Evolutionary conservation across 2,888 invertebrate species (phyloP).

Genomic region (Drosophila crucigera): DNA sequence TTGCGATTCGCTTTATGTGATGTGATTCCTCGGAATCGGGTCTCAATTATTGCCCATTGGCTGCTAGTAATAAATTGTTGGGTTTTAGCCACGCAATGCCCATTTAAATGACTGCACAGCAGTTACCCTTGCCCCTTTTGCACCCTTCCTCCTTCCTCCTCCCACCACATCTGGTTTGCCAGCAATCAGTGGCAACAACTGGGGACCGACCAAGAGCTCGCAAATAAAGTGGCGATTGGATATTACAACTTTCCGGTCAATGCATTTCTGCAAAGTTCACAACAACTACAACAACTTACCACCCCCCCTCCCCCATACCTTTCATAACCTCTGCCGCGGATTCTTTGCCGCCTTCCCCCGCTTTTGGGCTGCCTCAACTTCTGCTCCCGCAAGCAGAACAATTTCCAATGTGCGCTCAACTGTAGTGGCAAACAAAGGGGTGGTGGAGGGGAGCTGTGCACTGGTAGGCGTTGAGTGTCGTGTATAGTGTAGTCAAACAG

Average conservation of each 20-base stretch:
- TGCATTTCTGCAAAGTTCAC: constrained; percentile 80
- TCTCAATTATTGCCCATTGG: constrained; percentile 59
- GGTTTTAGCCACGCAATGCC: constrained; percentile 68
- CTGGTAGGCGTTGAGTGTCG: constrained; percentile 47
- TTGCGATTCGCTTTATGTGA: constrained; percentile 27
- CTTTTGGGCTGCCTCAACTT: constrained; percentile 37
- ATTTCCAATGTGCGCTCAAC: constrained; percentile 78
- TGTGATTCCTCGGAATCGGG: constrained; percentile 20
- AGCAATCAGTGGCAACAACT: constrained; percentile 40
- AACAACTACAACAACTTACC: constrained; percentile 39
- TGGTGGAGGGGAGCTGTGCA: constrained; percentile 2
- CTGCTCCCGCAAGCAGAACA: constrained; percentile 77
- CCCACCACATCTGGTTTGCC: constrained; percentile 5
- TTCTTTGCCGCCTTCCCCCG: background rate
- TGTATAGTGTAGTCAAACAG: constrained; percentile 59
- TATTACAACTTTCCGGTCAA: constrained; percentile 81
- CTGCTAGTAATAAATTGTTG: constrained; percentile 59
- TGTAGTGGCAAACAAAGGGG: constrained; percentile 62
- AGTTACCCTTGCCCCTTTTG: background rate
- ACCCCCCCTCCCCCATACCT: background rate
- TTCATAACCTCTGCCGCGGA: background rate
- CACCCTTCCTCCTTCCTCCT: background rate
- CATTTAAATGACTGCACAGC: constrained; percentile 63
- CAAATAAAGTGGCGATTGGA: constrained; percentile 79
- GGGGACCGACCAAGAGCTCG: constrained; percentile 16